Evolutionary conservation across 2,888 invertebrate species (phyloP).

Genomic region (Ennomos quercinarius): DNA sequence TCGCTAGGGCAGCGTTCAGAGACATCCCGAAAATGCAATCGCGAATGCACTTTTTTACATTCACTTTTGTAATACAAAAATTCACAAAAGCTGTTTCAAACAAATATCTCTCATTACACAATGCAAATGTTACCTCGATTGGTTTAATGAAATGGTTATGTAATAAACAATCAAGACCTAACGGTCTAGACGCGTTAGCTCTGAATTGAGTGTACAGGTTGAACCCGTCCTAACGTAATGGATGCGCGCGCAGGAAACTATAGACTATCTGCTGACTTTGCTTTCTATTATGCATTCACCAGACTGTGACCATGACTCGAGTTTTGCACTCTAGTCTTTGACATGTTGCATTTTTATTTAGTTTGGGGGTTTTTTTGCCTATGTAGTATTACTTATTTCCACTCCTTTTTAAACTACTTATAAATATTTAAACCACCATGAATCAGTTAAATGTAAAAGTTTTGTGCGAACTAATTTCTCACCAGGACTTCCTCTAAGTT

Average conservation of each 20-base stretch:
- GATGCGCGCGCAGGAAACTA: constrained; percentile 24
- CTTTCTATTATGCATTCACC: constrained; percentile 12
- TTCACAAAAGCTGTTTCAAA: too few species aligned
- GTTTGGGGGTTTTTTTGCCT: too few species aligned
- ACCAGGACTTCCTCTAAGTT: too few species aligned
- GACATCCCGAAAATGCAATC: constrained; percentile 20
- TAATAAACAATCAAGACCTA: constrained; percentile 5
- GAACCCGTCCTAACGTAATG: constrained; percentile 13
- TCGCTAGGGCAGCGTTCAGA: constrained; percentile 25
- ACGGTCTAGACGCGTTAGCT: constrained; percentile 16
- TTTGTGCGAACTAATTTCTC: too few species aligned
- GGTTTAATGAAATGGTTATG: neutral
- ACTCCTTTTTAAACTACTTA: too few species aligned
- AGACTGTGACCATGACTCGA: constrained; percentile 11
- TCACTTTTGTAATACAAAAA: constrained; percentile 8
- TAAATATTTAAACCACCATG: too few species aligned
- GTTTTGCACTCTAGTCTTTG: neutral
- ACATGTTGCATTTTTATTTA: too few species aligned
- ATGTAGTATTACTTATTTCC: too few species aligned
- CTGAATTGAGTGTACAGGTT: constrained; percentile 20
- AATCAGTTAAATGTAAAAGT: too few species aligned
- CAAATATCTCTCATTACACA: too few species aligned
- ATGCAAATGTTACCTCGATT: neutral
- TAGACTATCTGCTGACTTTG: neutral
- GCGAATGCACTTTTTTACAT: constrained; percentile 24